Base-by-base conservation (phyloP, 1,140 invertebrate species). In the Drosophila lini region DNA sequence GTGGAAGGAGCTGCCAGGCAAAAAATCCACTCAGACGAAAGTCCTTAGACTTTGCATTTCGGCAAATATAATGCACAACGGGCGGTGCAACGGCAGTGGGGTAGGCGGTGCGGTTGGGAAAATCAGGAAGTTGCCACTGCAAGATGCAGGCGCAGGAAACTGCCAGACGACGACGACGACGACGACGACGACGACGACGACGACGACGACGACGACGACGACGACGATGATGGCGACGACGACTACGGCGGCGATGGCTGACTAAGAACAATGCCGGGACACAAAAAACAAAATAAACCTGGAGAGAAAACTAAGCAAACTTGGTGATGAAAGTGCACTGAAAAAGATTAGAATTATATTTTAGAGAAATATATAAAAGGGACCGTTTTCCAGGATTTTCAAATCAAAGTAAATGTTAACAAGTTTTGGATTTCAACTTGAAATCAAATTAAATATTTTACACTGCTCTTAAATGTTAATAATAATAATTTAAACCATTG, bases 11-110 rank as follows among this genome's bases (percentile, higher is more conserved):
- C 22, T 71, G 81, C 74, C 82, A 73, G 68, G 64, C 45, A 62
- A 74, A 81, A 81, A 88, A 88, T 91, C 88, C 88, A 91, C 88
- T 91, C 88, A 91, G 88, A 91, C 88, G 70, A 91, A 91, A 91
- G 88, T 91, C 88, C 88, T 91, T 91, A 91, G 88, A 91, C 88
- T 86, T 76, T 77, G 78, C 88, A 78, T 88, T 91, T 91, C 84
- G 82, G 88, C 80, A 77, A 86, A 86, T 80, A 89, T 88, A 86
- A 78, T 79, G 81, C 75, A 81, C 63, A 65, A 58, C 77, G 63
- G 68, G 64, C 58, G 65, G 34, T 74, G 61, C 47, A 57, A 15
- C 28, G 38, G 31, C 10, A 50, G 10, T n/a, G 44, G 42, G 25
- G 40, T 31, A 55, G 57, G 8, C 41, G 52, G 63, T 60, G 78